Conservation (phyloP, 2,113 vertebrate species). For the Atrichornis clamosus region DNA sequence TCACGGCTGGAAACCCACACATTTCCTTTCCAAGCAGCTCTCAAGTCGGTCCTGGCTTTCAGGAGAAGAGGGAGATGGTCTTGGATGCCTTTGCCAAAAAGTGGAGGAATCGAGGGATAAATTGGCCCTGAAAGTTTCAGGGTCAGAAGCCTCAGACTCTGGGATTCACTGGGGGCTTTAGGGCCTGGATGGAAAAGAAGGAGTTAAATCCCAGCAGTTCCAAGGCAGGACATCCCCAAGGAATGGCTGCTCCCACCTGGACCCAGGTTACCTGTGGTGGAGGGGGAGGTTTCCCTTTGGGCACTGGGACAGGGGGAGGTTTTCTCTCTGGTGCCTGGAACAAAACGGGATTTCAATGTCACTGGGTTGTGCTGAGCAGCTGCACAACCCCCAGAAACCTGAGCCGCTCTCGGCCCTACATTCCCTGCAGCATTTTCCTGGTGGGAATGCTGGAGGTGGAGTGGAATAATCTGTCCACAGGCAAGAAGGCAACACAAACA, state of each 20-base stretch:
- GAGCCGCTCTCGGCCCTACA: neutral
- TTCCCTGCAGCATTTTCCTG: neutral
- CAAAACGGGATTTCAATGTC: fast-evolving
- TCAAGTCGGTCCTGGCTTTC: no score
- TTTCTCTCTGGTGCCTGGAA: slow-evolving; percentile 21
- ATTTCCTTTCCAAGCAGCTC: neutral
- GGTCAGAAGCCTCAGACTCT: neutral
- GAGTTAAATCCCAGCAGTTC: neutral
- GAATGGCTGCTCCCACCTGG: fast-evolving
- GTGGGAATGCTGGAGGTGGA: neutral
- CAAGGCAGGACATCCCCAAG: fast-evolving
- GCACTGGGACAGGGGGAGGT: neutral
- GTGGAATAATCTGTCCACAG: neutral
- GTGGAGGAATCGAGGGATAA: neutral
- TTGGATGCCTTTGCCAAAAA: neutral
- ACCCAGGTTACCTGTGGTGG: slow-evolving; percentile 11
- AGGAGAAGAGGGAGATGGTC: neutral
- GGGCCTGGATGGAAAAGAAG: neutral
- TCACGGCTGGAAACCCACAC: neutral
- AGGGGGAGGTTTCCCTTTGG: slow-evolving; percentile 8
- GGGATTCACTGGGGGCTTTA: slow-evolving; percentile 40
- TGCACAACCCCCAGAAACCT: neutral
- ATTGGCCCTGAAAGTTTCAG: neutral
- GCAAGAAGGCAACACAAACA: neutral
- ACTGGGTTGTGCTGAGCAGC: neutral